These are phyloP conservation scores for Aricia agestis DNA, from an alignment of 1,140 invertebrate genomes.

Conservation along the genomic window DNA sequence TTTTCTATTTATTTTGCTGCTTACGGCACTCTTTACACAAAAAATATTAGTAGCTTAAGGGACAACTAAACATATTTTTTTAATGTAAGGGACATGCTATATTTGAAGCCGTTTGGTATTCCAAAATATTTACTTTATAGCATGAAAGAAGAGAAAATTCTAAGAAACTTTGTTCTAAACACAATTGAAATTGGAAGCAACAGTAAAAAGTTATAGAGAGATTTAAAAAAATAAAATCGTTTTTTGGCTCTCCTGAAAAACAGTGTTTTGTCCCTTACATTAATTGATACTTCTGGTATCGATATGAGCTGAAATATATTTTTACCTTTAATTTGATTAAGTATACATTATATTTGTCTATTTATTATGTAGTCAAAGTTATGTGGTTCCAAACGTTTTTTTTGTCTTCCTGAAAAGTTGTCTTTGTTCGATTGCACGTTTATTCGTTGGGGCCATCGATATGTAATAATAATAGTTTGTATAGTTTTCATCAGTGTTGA, in stretches of 20 bases:
- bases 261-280: conserved; percentile 18
- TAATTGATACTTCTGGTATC: conserved; percentile 21
- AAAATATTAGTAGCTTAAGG: conserved; percentile 18
- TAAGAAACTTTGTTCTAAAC: conserved; percentile 18
- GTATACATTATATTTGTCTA: no score
- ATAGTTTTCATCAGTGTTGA: no score
- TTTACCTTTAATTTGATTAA: no score
- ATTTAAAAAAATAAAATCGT: conserved; percentile 13
- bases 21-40: no score
- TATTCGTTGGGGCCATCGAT: no score
- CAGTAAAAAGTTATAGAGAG: conserved; percentile 17
- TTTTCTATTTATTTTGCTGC: no score
- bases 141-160: conserved; percentile 16
- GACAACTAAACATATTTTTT: conserved; percentile 17
- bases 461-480: no score
- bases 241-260: conserved; percentile 19
- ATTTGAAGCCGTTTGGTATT: conserved; percentile 9
- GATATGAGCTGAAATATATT: no score
- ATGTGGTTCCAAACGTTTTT: no score
- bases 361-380: no score
- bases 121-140: conserved; percentile 17
- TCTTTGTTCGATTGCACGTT: no score
- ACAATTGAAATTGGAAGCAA: conserved; percentile 11
- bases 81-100: conserved; percentile 18
- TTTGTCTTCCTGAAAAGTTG: no score